A percentile compares a stretch with the other conserved stretches of the same genome.
phyloP scores from a whole-genome alignment of 2,888 invertebrate genomes.

The Rhimphoctona megacephalus region DNA sequence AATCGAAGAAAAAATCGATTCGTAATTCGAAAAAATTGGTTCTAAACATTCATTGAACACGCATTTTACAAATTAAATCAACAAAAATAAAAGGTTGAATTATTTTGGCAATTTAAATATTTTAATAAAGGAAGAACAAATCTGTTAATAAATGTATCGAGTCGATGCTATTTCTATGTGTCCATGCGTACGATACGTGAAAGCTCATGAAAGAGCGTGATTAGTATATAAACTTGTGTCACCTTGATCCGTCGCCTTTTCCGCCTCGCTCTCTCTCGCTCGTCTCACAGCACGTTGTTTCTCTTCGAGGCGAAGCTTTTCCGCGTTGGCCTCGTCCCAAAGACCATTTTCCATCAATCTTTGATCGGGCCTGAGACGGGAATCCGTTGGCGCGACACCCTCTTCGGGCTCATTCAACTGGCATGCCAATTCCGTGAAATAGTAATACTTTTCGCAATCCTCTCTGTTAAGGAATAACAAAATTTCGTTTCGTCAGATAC shows the following conservation, averaged over 20 bases:
- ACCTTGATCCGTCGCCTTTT: slow-evolving; percentile 88
- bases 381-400: slow-evolving; percentile 97
- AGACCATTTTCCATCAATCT: slow-evolving; percentile 97
- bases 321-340: slow-evolving; percentile 96
- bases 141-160: not conserved
- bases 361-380: slow-evolving; percentile 97
- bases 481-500: not conserved
- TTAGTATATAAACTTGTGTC: slow-evolving; percentile 63
- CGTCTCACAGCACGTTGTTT: slow-evolving; percentile 95
- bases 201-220: not conserved
- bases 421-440: slow-evolving; percentile 97
- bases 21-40: not conserved
- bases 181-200: slow-evolving; percentile 1
- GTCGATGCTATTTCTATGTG: not conserved
- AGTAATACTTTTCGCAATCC: slow-evolving; percentile 92
- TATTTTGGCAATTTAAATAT: not conserved
- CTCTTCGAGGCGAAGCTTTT: slow-evolving; percentile 96
- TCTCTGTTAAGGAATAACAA: slow-evolving; percentile 84
- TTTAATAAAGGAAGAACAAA: not conserved
- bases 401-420: slow-evolving; percentile 98
- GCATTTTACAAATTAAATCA: not conserved
- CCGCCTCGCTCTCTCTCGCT: slow-evolving; percentile 92
- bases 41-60: not conserved
- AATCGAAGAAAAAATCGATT: not conserved
- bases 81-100: not conserved